Percentiles rank a stretch among this genome's conserved stretches.
Evolutionary conservation across 2,888 invertebrate species (phyloP).

Genomic region (Dolichomitus sp.): DNA sequence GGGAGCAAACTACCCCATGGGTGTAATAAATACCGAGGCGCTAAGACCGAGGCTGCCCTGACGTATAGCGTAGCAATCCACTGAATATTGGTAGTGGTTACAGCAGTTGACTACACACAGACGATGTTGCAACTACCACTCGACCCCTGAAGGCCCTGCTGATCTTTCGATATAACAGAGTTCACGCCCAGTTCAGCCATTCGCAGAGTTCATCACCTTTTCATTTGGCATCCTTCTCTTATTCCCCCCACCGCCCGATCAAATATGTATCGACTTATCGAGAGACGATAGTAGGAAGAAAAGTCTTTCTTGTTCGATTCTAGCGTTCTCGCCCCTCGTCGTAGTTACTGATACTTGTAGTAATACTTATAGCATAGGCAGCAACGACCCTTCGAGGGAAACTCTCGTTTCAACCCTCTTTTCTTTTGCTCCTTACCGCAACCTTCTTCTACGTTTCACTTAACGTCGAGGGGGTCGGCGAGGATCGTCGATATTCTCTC

Average conservation of each 20-base stretch:
- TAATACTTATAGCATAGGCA: constrained; percentile 17
- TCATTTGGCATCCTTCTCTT: constrained; percentile 45
- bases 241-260: constrained; percentile 69
- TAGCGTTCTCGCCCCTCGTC: constrained; percentile 36
- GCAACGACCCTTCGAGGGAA: constrained; percentile 23
- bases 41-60: constrained; percentile 61
- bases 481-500: constrained; percentile 18
- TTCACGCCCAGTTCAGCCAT: constrained; percentile 43
- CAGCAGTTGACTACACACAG: constrained; percentile 5
- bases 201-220: constrained; percentile 42
- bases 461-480: constrained; percentile 28
- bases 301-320: constrained; percentile 24
- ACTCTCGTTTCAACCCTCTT: constrained; percentile 47
- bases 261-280: constrained; percentile 77
- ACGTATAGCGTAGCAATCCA: constrained; percentile 49
- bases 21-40: constrained; percentile 81
- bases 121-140: constrained; percentile 8
- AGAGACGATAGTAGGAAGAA: constrained; percentile 56
- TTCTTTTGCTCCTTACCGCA: constrained; percentile 11
- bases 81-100: constrained; percentile 6
- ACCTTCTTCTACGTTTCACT: constrained; percentile 44
- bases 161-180: constrained; percentile 47
- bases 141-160: constrained; percentile 7
- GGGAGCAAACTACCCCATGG: constrained; percentile 72
- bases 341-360: constrained; percentile 32